Base-by-base conservation (phyloP, 2,113 vertebrate genomes). In the Hystrix brachyura region DNA sequence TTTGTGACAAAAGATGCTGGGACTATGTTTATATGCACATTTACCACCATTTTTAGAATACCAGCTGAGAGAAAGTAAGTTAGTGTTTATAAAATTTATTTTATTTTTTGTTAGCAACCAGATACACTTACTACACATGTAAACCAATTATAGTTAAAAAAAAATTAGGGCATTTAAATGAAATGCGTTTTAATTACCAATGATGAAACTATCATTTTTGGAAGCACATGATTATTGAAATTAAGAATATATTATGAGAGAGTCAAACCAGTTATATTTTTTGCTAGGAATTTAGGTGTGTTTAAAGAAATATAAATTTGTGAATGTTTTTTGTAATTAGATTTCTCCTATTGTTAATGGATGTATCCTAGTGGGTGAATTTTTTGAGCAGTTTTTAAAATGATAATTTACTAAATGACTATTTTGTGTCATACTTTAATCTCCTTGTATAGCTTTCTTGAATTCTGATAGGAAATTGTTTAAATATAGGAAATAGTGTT, bases 401-500 rank as follows among this genome's bases (percentile, higher is more conserved):
- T 94, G 71, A 67, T 82, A 76, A 84, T 90, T 91, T 89, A 60
- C 34, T 59, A 34, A 91, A 27, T 91, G 78, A 43, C 48, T 89
- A 51, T 32, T 90, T 94, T 62, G 7, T 87, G n/a, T 19, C 7
- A 65, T 78, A 76, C 12, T 81, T 74, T 65, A 87, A 83, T 87
- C 13, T 78, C 14, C 4, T 86, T 65, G 1, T 29, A 51, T 69
- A n/a, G 12, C 72, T 91, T 71, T 72, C 14, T 3, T 91, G 23
- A 34, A 12, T 88, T 94, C 21, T 79, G 38, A 27, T 60, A 43
- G 32, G 67, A n/a, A 84, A 78, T 92, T 82, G 46, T 90, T 90
- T 92, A 92, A 95, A 53, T 96, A 4, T 46, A 83, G 55, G 38
- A 91, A 71, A 43, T 80, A 51, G n/a, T 67, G 87, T 93, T 79